phyloP scores from a whole-genome alignment of 92 coral and sea anemone species.

The Chrysogorgia sp. region DNA sequence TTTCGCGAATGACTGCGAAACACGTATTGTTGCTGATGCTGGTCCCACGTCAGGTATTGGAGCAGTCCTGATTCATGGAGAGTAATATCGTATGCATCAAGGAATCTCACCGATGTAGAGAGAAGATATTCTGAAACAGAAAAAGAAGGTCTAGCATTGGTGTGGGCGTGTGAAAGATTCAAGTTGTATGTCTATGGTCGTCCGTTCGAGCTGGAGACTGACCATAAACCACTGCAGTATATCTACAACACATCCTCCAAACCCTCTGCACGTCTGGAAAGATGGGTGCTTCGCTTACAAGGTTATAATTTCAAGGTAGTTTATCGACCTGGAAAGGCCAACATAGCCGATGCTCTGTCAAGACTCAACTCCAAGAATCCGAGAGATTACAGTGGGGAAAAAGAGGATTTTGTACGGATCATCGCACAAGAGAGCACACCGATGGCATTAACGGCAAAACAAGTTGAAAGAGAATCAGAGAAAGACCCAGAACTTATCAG shows the following conservation, averaged over 20 bases:
- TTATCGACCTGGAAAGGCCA: slow-evolving; percentile 49
- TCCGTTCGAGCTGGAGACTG: slow-evolving; percentile 52
- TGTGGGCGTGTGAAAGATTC: slow-evolving; percentile 57
- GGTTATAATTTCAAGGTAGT: slow-evolving; percentile 42
- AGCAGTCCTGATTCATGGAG: slow-evolving; percentile 57
- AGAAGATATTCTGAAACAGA: no score
- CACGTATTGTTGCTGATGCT: slow-evolving; percentile 58
- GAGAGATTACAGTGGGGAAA: slow-evolving; percentile 63
- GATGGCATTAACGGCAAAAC: slow-evolving; percentile 56
- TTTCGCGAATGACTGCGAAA: slow-evolving; percentile 51
- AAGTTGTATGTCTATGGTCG: slow-evolving; percentile 50
- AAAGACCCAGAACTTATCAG: no score
- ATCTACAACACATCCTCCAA: slow-evolving; percentile 44
- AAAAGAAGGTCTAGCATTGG: slow-evolving; percentile 50
- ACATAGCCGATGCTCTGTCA: slow-evolving; percentile 54
- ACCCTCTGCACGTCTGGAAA: slow-evolving; percentile 52
- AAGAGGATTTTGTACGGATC: slow-evolving; percentile 54
- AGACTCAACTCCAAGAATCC: slow-evolving; percentile 56
- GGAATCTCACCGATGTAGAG: slow-evolving; percentile 50
- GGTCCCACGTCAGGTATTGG: slow-evolving; percentile 61
- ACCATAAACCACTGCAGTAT: slow-evolving; percentile 47
- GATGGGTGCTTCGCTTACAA: slow-evolving; percentile 54
- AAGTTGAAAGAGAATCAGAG: slow-evolving; percentile 63
- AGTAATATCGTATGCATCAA: slow-evolving; percentile 49
- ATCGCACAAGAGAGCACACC: slow-evolving; percentile 62